Base-by-base conservation (phyloP, 2,113 vertebrate species). In the Nipponia nippon region DNA sequence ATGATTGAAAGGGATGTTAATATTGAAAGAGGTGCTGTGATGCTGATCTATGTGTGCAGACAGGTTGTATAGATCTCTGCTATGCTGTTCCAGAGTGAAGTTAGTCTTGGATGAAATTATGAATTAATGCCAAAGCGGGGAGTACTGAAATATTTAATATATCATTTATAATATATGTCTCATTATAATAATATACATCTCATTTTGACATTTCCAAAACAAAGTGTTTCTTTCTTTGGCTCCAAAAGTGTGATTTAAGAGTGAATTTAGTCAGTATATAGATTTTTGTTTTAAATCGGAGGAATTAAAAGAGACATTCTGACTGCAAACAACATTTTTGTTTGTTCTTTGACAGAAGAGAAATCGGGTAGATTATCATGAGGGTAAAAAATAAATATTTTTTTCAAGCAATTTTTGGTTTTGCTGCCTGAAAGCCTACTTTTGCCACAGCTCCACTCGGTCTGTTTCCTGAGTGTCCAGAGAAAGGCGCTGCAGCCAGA, bases 281-380 rank as follows among this genome's bases (percentile, higher is more conserved):
- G 47, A 21, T 44, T 80, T 85, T 85, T 78, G 47, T 77, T 93
- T 93, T 73, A 83, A 85, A 90, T 69, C 44, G 44, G 58, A 70
- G 32, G 62, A 72, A 30, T 32, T 71, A 15, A 63, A 75, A 36
- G 29, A 58, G 46, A 32, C 16, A 18, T 83, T 80, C 58, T 61
- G 84, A 56, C 62, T 73, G 58, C 58, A 82, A 71, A 55, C 9
- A 52, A 22, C 5, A 2, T 13, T 67, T 69, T 59, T 88, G 16
- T 78, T 84, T 77, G 18, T 32, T 73, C 38, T 71, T 70, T 65
- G 70, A 36, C 16, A 15, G 63, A 53, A 85, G 44, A 83, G 34
- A 56, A 56, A 79, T 61, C 18, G 30, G 16, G 9, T 34, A 69
- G 49, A 32, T 38, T 25, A 29, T 44, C 25, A 30, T 4, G 7